Base-by-base conservation (phyloP, 2,888 invertebrate genomes). In the Watsonalla binaria region DNA sequence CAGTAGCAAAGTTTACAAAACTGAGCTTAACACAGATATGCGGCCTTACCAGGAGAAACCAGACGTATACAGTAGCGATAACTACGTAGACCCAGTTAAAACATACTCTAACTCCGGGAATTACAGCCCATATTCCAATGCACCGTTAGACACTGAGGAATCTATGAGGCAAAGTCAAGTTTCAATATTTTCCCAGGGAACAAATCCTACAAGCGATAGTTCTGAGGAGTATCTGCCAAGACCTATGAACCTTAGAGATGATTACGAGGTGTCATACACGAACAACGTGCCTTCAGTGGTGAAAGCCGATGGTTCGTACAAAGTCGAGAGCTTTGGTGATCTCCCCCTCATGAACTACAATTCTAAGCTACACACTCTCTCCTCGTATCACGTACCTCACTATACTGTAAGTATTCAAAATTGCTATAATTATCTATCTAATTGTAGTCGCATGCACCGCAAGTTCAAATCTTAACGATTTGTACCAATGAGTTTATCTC, bases 351-450 rank as follows among this genome's bases (percentile, higher is more conserved):
- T 88, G 87, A 78, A 84, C 49, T 83, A 82, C 61, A 72, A 82
- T 53, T 84, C 87, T 13, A 88, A 89, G 55, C 66, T 84, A 46
- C 76, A 84, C 51, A 74, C 81, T 0, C 83, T 86, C 47, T 85
- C 83, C 60, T 90, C 90, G 0, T 90, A 90, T 58, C 80, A 77
- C 53, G 90, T 90, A 39, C 90, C 90, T 0, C 90, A 90, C 76
- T 90, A 90, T 62, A 82, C 84, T 45, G 90, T 90, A 74, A 90
- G 89, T 89, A 76, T 55, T 52, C 9, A 9, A 37, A 37, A 4
- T 9, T 2, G 6, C 14, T 51, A 7, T n/a, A n/a, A n/a, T n/a
- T n/a, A n/a, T n/a, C n/a, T n/a, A n/a, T 53, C 0, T 47, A n/a
- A 6, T 6, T 48, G 6, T 6, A 35, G 45, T 48, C 13, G n/a